phyloP scores from a whole-genome alignment of 2,888 invertebrate species.

The Conus canariensis region DNA sequence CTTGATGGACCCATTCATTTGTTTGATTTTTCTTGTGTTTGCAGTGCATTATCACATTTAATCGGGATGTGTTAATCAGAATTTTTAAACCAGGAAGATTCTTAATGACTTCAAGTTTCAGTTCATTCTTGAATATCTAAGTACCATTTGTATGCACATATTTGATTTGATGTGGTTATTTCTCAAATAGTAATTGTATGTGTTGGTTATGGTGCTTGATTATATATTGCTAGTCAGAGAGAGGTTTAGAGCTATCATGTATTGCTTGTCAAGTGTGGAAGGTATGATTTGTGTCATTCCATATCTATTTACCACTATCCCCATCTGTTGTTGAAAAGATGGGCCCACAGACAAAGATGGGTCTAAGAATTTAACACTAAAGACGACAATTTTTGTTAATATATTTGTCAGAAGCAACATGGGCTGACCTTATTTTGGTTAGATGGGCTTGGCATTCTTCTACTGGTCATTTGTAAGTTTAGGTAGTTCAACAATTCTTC shows the following conservation, averaged over 20 bases:
- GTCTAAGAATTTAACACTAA: no score
- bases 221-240: not conserved
- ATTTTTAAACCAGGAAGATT: not conserved
- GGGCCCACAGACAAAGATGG: no score
- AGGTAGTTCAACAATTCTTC: no score
- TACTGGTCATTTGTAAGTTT: no score
- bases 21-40: not conserved
- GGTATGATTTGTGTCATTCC: no score
- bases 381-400: no score
- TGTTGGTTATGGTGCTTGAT: not conserved
- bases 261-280: not conserved
- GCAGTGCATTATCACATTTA: not conserved
- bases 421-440: no score
- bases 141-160: not conserved
- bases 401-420: no score
- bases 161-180: not conserved
- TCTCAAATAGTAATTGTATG: no score
- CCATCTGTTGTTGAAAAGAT: no score
- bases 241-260: not conserved
- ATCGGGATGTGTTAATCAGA: slow-evolving; percentile 16
- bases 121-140: not conserved
- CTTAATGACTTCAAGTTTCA: not conserved
- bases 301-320: no score
- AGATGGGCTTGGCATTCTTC: no score
- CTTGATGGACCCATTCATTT: not conserved